Percentiles rank a stretch among this genome's conserved stretches.
phyloP scores from a whole-genome alignment of 1,140 invertebrate species.

The Eurosta solidaginis region DNA sequence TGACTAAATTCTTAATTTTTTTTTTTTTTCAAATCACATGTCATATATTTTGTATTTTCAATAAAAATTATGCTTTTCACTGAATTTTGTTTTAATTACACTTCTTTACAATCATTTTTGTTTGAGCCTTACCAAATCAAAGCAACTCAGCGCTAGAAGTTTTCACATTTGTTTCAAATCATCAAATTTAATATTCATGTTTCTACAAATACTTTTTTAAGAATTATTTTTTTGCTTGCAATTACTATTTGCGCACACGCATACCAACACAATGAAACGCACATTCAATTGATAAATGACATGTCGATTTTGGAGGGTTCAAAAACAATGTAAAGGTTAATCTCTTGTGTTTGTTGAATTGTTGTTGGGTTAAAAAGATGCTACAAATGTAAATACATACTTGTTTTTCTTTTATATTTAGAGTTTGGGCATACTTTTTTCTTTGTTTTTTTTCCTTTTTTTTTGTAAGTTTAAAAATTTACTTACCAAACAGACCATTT shows the following conservation, averaged over 20 bases:
- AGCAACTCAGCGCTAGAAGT: slow-evolving; percentile 22
- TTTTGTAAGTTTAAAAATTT: too few species aligned
- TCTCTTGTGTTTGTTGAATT: background rate
- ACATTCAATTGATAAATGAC: background rate
- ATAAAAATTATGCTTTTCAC: too few species aligned
- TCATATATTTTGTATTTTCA: too few species aligned
- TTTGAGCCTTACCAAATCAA: background rate
- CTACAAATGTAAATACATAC: too few species aligned
- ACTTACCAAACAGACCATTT: too few species aligned
- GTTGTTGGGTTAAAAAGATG: too few species aligned
- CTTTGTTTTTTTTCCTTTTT: too few species aligned
- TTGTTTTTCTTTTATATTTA: too few species aligned
- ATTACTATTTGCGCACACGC: slow-evolving; percentile 10
- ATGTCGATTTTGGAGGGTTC: background rate
- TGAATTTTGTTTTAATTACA: slow-evolving; percentile 6
- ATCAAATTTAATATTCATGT: slow-evolving; percentile 31
- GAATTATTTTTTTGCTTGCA: slow-evolving; percentile 12
- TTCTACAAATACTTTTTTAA: slow-evolving; percentile 3
- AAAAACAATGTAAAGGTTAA: background rate
- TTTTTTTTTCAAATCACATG: too few species aligned
- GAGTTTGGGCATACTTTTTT: too few species aligned
- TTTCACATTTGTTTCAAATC: background rate
- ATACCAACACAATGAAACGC: slow-evolving; percentile 18
- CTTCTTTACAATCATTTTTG: background rate
- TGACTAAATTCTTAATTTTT: too few species aligned